These are phyloP conservation scores for Tokudaia muenninki DNA, from an alignment of 2,797 vertebrate species.

Conservation along the genomic window DNA sequence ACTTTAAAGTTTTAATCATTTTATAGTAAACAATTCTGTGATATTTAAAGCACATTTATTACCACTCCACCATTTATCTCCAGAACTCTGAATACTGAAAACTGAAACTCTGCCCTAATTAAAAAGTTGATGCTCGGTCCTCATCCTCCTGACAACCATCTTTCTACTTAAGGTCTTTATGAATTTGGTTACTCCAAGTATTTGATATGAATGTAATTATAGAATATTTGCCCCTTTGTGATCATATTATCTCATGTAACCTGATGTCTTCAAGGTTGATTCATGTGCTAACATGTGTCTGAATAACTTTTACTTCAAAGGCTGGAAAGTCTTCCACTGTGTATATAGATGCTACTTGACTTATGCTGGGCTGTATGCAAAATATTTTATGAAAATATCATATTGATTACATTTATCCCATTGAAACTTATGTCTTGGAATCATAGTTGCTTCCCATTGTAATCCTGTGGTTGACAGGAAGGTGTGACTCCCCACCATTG, in stretches of 20 bases:
- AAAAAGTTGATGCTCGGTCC: not conserved
- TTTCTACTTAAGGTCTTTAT: not conserved
- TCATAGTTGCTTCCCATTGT: not conserved
- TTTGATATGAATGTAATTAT: not conserved
- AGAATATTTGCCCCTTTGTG: not conserved
- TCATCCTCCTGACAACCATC: not conserved
- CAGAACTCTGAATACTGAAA: not conserved
- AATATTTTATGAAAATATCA: not conserved
- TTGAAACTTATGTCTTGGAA: not conserved
- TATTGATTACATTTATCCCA: not conserved
- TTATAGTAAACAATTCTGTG: not conserved
- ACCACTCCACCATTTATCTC: not conserved
- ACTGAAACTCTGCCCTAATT: not conserved
- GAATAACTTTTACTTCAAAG: not conserved
- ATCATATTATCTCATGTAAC: not conserved
- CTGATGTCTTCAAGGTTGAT: not conserved
- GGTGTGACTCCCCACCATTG: too few relatives aligned
- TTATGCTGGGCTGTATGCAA: not conserved
- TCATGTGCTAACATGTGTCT: not conserved
- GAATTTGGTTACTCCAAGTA: not conserved
- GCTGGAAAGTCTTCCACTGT: not conserved
- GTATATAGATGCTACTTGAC: not conserved
- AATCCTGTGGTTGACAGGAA: not conserved
- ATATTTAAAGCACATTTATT: not conserved
- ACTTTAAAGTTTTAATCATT: not conserved